Evolutionary conservation across 2,113 vertebrate genomes (phyloP).

Genomic region (Caracal caracal): DNA sequence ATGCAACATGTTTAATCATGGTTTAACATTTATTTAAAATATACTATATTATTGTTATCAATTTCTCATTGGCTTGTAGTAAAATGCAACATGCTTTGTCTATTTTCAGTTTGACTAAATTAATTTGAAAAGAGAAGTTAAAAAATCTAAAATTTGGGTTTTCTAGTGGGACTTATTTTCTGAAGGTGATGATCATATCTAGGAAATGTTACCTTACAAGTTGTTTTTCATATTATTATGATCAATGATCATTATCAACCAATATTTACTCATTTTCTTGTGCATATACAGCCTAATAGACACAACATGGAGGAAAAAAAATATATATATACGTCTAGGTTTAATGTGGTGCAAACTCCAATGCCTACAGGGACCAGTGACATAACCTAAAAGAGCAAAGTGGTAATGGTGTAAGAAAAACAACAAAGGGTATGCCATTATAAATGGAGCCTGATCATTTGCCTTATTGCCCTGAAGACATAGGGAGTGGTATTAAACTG

Average conservation of each 20-base stretch:
- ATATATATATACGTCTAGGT: background rate
- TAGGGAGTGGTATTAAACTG: background rate
- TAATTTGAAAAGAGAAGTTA: background rate
- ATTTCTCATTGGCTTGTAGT: background rate
- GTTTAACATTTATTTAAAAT: background rate
- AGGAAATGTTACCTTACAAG: background rate
- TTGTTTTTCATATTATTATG: conserved; percentile 22
- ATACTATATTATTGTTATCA: background rate
- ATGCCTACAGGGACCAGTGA: background rate
- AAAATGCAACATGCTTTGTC: background rate
- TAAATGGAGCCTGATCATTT: background rate
- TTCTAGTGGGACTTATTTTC: background rate
- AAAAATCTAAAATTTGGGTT: background rate
- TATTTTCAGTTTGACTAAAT: background rate
- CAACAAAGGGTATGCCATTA: background rate
- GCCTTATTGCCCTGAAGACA: background rate
- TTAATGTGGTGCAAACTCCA: background rate
- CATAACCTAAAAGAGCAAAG: background rate
- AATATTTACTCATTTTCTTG: background rate
- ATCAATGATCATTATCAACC: background rate
- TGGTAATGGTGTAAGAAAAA: background rate
- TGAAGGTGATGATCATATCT: background rate
- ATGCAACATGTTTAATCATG: background rate
- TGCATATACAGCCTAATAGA: background rate
- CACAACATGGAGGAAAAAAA: background rate